phyloP scores from a whole-genome alignment of 2,113 vertebrate species.

The Corythaeola cristata region DNA sequence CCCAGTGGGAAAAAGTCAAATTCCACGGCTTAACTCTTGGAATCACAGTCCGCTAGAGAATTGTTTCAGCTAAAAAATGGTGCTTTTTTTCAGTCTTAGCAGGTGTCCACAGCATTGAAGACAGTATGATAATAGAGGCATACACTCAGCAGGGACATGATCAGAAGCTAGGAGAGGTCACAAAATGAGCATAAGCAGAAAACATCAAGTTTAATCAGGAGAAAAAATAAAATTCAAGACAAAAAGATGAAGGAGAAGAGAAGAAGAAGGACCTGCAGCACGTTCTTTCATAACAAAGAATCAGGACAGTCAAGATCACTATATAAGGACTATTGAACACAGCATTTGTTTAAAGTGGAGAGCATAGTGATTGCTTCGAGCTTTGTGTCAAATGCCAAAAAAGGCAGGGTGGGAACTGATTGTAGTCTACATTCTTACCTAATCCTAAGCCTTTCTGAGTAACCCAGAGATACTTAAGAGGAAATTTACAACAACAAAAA shows the following conservation, averaged over 20 bases:
- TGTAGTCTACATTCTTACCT: background rate
- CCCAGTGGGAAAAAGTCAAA: constrained; percentile 60
- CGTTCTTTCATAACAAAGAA: background rate
- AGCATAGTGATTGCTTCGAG: background rate
- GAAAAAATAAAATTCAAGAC: constrained; percentile 26
- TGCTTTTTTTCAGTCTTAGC: constrained; percentile 53
- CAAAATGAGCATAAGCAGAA: constrained; percentile 49
- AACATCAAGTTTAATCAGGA: constrained; percentile 41
- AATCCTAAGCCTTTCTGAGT: background rate
- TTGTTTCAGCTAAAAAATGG: constrained; percentile 57
- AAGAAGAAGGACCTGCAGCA: background rate
- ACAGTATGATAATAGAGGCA: constrained; percentile 54
- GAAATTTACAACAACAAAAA: background rate
- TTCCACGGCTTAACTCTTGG: constrained; percentile 49
- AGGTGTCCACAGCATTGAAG: constrained; percentile 49
- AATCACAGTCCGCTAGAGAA: constrained; percentile 49
- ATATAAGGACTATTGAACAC: background rate
- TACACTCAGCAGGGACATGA: constrained; percentile 40
- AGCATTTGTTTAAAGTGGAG: background rate
- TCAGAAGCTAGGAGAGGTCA: constrained; percentile 45
- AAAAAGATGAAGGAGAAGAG: background rate
- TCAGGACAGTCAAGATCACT: background rate
- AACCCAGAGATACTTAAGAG: background rate
- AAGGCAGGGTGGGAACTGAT: background rate
- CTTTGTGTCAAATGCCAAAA: background rate